Conservation (phyloP, 2,888 invertebrate species). For the Hirtodrosophila cameraria region DNA sequence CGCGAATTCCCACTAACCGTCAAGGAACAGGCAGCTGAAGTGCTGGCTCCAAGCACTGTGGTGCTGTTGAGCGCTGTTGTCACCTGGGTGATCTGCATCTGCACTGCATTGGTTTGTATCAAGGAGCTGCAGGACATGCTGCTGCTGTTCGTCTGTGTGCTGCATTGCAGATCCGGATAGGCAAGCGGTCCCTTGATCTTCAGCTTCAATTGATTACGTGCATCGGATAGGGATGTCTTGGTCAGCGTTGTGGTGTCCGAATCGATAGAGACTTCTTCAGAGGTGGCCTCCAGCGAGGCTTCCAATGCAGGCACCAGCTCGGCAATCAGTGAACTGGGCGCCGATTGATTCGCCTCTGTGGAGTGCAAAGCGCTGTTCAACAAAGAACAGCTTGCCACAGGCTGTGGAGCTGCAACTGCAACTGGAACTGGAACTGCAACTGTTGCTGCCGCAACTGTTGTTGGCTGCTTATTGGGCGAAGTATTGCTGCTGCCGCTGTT, state of each 20-base stretch:
- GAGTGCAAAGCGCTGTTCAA: constrained; percentile 57
- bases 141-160: constrained; percentile 51
- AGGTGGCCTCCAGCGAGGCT: constrained; percentile 84
- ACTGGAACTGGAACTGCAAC: constrained; percentile 1
- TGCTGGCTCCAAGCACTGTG: constrained; percentile 68
- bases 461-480: constrained; percentile 55
- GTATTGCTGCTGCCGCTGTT: constrained; percentile 31
- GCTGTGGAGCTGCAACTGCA: background rate
- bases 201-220: constrained; percentile 93
- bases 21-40: constrained; percentile 38
- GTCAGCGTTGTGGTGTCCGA: constrained; percentile 84
- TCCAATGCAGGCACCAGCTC: constrained; percentile 78
- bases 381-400: constrained; percentile 24
- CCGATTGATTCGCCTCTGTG: constrained; percentile 65
- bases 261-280: constrained; percentile 84
- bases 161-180: constrained; percentile 88
- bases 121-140: constrained; percentile 44
- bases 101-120: constrained; percentile 71
- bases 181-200: constrained; percentile 95
- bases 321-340: constrained; percentile 52
- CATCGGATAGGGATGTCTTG: constrained; percentile 91
- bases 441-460: constrained; percentile 1
- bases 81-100: too few relatives aligned
- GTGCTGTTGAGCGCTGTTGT: constrained; percentile 62
- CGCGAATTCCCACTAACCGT: constrained; percentile 86